Conservation (phyloP, 2,113 vertebrate genomes). For the Gymnobelideus leadbeateri region DNA sequence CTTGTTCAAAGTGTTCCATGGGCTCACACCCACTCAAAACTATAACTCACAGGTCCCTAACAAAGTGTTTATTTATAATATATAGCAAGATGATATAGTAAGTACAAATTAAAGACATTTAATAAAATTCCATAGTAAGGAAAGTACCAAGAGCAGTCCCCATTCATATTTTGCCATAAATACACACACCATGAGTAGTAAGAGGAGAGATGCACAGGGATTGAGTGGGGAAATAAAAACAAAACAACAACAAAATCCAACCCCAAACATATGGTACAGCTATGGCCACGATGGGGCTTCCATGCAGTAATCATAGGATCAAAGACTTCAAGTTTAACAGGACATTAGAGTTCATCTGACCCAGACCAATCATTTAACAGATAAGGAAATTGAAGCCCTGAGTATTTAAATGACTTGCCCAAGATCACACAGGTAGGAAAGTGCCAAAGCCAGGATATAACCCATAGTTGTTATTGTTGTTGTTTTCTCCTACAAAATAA, state of each 20-base stretch:
- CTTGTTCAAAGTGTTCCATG: background rate
- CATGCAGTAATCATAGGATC: background rate
- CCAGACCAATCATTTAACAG: background rate
- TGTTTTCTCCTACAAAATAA: background rate
- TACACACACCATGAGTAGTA: background rate
- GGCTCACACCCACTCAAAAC: background rate
- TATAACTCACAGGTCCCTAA: background rate
- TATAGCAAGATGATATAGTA: background rate
- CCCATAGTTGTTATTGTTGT: background rate
- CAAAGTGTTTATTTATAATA: background rate
- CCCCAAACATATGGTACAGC: background rate
- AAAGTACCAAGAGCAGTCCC: background rate
- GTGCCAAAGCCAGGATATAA: background rate
- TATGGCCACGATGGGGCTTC: background rate
- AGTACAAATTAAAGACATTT: background rate
- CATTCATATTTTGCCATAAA: background rate
- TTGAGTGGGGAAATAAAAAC: background rate
- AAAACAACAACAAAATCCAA: background rate
- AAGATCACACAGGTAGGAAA: background rate
- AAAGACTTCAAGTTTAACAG: background rate
- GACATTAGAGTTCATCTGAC: background rate
- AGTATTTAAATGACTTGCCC: background rate
- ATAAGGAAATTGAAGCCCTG: background rate
- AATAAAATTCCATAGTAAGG: background rate
- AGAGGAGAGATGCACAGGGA: background rate